A percentile compares a stretch with the other conserved stretches of the same genome.
These are phyloP conservation scores for Tapera naevia DNA, from an alignment of 2,797 vertebrate species.

Conservation along the genomic window DNA sequence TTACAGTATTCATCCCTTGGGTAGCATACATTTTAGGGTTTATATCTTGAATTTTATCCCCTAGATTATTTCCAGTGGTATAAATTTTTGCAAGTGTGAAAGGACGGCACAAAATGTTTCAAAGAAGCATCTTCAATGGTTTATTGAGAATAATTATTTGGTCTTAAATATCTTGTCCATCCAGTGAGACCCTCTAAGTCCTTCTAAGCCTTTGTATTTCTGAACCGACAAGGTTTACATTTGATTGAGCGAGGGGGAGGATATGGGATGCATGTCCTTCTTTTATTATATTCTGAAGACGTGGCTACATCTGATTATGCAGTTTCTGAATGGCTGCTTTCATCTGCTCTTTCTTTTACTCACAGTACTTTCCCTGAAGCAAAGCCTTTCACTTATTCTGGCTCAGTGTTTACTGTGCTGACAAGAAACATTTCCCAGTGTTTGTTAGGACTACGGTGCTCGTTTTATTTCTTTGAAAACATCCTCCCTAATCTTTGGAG, in stretches of 20 bases:
- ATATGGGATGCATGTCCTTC: background rate
- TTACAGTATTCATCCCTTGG: constrained; percentile 13
- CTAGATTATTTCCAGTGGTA: constrained; percentile 3
- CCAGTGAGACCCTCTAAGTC: background rate
- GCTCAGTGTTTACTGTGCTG: background rate
- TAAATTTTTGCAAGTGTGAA: background rate
- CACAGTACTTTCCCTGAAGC: background rate
- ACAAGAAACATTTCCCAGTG: background rate
- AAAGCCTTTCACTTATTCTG: background rate
- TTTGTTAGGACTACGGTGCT: background rate
- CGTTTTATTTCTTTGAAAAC: constrained; percentile 1
- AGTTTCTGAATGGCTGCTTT: constrained; percentile 29
- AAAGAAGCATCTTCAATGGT: background rate
- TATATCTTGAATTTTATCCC: constrained; percentile 2
- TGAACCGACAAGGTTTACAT: background rate
- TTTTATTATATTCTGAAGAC: constrained; percentile 12
- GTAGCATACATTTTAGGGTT: background rate
- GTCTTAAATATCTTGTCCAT: background rate
- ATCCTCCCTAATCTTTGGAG: background rate
- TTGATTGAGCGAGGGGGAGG: background rate
- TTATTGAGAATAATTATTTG: background rate
- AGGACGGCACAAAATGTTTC: background rate
- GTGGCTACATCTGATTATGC: background rate
- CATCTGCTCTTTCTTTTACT: constrained; percentile 16
- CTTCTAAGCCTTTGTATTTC: constrained; percentile 8